Base-by-base conservation (phyloP, 2,797 vertebrate genomes). In the Epinephelus malabaricus region DNA sequence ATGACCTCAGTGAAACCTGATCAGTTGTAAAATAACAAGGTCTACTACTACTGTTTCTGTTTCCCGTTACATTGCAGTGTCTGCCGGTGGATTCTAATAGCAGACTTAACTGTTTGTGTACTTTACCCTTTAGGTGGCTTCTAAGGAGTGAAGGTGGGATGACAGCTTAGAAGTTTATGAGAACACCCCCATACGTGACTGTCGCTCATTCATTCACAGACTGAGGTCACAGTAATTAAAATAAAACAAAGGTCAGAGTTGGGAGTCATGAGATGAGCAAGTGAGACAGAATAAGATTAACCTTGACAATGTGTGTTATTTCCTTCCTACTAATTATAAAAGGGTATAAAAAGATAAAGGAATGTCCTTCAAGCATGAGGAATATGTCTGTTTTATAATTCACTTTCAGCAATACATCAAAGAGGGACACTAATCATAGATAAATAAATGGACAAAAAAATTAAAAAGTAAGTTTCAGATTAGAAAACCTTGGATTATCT, bases 141-240 rank as follows among this genome's bases (percentile, higher is more conserved):
- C 54, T 55, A 76, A 76, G 74, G 27, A 83, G 73, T 75, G 62
- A 83, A 56, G 65, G 69, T 9, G 25, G 71, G 51, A 73, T 69
- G 71, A 56, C 59, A 34, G 60, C 53, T 69, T 30, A 23, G 47
- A 58, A 1, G 50, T 90, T 92, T 82, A 87, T 68, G 65, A 76
- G 68, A 82, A 76, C 1, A 4, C 23, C 14, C 73, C 25, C 15
- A 7, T 67, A 40, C 73, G 58, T 75, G 58, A 87, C 49, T 9
- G 46, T 58, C 1, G 19, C 74, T 83, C 82, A 91, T 88, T 93
- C 88, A 93, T 94, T 92, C 88, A 89, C 88, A 89, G 88, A 68
- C 25, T 64, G 63, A 64, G 71, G 66, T 73, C 64, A 5, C 7
- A 51, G 71, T 62, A 77, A 84, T 88, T 77, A 74, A 71, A 76